phyloP scores from a whole-genome alignment of 2,888 invertebrate species.

The Archaeoteleia sp. region DNA sequence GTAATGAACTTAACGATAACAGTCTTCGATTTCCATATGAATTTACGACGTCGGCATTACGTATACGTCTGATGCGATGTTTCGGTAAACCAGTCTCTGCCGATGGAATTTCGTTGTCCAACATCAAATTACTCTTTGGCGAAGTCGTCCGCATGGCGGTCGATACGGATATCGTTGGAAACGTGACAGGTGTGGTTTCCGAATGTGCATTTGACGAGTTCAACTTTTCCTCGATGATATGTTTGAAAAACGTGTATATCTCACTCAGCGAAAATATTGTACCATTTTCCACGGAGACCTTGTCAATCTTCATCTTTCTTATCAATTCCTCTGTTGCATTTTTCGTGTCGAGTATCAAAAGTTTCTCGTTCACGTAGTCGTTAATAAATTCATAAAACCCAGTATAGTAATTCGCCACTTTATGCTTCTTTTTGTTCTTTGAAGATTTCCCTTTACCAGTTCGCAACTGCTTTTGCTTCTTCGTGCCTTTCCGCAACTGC shows the following conservation, averaged over 20 bases:
- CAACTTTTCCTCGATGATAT: constrained; percentile 73
- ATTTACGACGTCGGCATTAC: constrained; percentile 63
- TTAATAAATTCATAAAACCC: constrained; percentile 73
- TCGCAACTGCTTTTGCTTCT: constrained; percentile 59
- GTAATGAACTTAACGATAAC: too few relatives aligned
- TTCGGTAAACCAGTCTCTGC: constrained; percentile 64
- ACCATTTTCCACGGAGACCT: constrained; percentile 68
- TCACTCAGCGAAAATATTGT: constrained; percentile 71
- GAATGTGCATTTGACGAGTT: constrained; percentile 56
- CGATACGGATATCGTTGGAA: constrained; percentile 18
- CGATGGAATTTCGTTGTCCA: constrained; percentile 70
- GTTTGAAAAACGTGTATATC: constrained; percentile 73
- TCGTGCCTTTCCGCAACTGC: constrained; percentile 65
- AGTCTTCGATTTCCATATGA: constrained; percentile 57
- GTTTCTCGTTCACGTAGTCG: constrained; percentile 68
- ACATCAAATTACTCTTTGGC: constrained; percentile 52
- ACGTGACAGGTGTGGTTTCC: constrained; percentile 35
- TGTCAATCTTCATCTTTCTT: constrained; percentile 69
- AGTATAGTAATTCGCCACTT: constrained; percentile 66
- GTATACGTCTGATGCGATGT: constrained; percentile 70
- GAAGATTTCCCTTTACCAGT: constrained; percentile 58
- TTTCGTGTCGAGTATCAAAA: constrained; percentile 63
- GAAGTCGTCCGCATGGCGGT: constrained; percentile 21
- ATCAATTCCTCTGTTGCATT: constrained; percentile 70
- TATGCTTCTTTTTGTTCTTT: constrained; percentile 66